These are phyloP conservation scores for Eubucco bourcierii DNA, from an alignment of 2,113 vertebrate species.

Conservation along the genomic window DNA sequence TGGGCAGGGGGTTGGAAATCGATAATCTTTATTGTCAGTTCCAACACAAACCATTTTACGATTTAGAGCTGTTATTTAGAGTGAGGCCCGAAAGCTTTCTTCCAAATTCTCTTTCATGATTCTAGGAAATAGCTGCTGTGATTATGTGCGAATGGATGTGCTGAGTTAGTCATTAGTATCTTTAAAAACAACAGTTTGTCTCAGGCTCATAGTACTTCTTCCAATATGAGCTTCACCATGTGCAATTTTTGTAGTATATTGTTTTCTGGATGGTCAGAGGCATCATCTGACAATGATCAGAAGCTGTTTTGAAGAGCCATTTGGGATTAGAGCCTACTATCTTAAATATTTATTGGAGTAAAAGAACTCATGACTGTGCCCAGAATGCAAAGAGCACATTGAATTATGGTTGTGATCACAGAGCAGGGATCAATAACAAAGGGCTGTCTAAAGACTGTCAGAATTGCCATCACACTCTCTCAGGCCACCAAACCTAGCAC, in stretches of 20 bases:
- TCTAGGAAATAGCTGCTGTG: background rate
- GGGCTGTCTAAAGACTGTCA: background rate
- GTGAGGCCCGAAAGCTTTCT: background rate
- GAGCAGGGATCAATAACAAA: background rate
- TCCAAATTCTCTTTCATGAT: background rate
- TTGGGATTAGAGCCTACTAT: background rate
- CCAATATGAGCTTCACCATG: background rate
- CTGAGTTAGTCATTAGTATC: constrained; percentile 29
- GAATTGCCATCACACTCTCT: background rate
- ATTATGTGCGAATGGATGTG: constrained; percentile 35
- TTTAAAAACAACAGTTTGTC: constrained; percentile 37
- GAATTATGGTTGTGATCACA: background rate
- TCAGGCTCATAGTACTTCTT: background rate
- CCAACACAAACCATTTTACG: too few species aligned
- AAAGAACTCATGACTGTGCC: background rate
- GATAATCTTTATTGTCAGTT: too few species aligned
- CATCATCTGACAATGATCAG: background rate
- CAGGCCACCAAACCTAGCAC: background rate
- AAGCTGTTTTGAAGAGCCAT: background rate
- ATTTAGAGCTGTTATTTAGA: too few species aligned
- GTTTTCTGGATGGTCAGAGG: background rate
- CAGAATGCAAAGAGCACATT: background rate
- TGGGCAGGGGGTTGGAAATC: too few species aligned
- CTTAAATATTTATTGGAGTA: background rate
- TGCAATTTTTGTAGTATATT: background rate